phyloP scores from a whole-genome alignment of 2,797 vertebrate species.

The Carapus acus region DNA sequence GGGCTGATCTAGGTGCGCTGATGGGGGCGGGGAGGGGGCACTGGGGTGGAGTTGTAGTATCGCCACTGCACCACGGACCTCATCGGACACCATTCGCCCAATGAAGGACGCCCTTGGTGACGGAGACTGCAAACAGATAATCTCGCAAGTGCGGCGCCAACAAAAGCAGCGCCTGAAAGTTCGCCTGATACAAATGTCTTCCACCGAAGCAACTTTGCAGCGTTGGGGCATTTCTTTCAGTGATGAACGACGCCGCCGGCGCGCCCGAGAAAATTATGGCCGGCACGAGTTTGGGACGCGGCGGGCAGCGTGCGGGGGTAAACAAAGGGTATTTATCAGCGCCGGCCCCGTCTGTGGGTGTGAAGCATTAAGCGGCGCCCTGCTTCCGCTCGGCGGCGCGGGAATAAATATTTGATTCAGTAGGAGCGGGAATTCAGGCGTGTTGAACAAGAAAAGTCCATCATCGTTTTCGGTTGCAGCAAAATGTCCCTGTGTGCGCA shows the following conservation, averaged over 20 bases:
- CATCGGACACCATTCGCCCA: conserved; percentile 36
- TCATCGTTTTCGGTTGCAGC: conserved; percentile 50
- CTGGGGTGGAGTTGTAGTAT: conserved; percentile 11
- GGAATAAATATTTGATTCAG: conserved; percentile 67
- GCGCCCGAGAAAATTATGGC: conserved; percentile 52
- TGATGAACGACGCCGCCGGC: conserved; percentile 59
- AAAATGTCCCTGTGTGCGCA: conserved; percentile 47
- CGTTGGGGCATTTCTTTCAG: conserved; percentile 59
- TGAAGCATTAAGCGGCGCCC: conserved; percentile 56
- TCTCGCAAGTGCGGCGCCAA: conserved; percentile 57
- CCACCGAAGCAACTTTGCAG: conserved; percentile 54
- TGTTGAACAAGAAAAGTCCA: conserved; percentile 63
- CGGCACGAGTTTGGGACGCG: conserved; percentile 40
- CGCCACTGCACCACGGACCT: conserved; percentile 10
- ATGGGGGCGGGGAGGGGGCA: not conserved
- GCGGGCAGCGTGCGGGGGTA: conserved; percentile 56
- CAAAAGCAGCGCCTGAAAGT: conserved; percentile 54
- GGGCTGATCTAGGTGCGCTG: no score
- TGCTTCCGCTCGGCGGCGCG: conserved; percentile 59
- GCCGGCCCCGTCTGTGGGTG: conserved; percentile 50
- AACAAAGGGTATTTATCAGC: conserved; percentile 60
- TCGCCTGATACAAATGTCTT: conserved; percentile 55
- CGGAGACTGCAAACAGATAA: conserved; percentile 46
- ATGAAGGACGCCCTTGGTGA: conserved; percentile 52
- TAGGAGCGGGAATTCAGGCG: conserved; percentile 45